These are phyloP conservation scores for Scleropages formosus DNA, from an alignment of 2,797 vertebrate genomes.

Conservation along the genomic window DNA sequence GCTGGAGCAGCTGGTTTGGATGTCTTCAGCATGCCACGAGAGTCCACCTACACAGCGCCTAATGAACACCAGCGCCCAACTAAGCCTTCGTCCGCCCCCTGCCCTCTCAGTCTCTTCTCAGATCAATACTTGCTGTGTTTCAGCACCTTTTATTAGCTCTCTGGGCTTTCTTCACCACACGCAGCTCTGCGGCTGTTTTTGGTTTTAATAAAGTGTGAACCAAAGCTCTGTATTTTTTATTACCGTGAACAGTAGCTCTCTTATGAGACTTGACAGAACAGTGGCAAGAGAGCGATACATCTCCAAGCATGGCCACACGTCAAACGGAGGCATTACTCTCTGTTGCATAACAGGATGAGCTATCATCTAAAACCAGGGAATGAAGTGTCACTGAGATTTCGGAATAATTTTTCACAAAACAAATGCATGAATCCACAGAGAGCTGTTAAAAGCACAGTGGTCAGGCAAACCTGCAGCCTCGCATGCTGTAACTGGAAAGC, in stretches of 20 bases:
- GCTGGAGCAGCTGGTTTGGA: conserved; percentile 11
- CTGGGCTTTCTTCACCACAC: conserved; percentile 10
- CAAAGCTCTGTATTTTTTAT: no score
- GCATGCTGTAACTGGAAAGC: background rate
- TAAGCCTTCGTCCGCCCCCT: background rate
- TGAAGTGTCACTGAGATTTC: background rate
- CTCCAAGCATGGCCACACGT: background rate
- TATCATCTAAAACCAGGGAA: background rate
- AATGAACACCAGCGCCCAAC: conserved; percentile 15
- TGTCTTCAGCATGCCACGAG: conserved; percentile 16
- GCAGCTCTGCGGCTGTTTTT: background rate
- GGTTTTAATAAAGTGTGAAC: no score
- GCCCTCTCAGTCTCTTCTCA: background rate
- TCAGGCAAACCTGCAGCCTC: background rate
- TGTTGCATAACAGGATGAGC: conserved; percentile 1
- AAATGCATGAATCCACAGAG: background rate
- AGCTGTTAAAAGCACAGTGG: no score
- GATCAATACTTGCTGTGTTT: background rate
- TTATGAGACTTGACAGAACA: background rate
- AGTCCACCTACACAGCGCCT: conserved; percentile 20
- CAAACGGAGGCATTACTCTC: background rate
- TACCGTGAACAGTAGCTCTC: no score
- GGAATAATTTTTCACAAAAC: background rate
- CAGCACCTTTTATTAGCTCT: background rate
- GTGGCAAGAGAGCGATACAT: background rate